A percentile compares a stretch with the other conserved stretches of the same genome.
Evolutionary conservation across 1,140 invertebrate species (phyloP).

Genomic region (Scaptomyza hsui): DNA sequence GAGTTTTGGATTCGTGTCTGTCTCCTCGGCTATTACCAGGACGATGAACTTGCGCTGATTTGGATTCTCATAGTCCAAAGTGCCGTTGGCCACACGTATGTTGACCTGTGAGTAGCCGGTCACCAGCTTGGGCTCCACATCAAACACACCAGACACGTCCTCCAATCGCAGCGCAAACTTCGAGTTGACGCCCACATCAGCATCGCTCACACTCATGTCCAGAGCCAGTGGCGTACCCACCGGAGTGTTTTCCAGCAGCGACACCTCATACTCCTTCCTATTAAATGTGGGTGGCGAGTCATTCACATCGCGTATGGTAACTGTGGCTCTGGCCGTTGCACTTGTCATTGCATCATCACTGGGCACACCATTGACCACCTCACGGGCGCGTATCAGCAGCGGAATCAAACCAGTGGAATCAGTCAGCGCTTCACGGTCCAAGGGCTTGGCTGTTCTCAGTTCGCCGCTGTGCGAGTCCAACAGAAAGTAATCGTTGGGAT

Average conservation of each 20-base stretch:
- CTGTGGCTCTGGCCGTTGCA: constrained; percentile 89
- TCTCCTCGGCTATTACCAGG: constrained; percentile 93
- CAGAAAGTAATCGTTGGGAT: constrained; percentile 94
- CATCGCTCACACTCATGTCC: constrained; percentile 94
- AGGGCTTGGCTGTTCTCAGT: constrained; percentile 91
- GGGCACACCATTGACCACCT: constrained; percentile 89
- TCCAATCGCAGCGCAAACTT: constrained; percentile 90
- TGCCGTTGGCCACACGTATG: constrained; percentile 91
- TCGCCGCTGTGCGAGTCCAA: constrained; percentile 91
- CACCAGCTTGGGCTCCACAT: constrained; percentile 91
- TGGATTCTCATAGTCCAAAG: constrained; percentile 95
- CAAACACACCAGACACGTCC: constrained; percentile 92
- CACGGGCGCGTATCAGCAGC: constrained; percentile 89
- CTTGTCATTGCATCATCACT: constrained; percentile 88
- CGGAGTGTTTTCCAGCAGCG: constrained; percentile 92
- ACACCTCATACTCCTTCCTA: constrained; percentile 91
- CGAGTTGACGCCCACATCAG: constrained; percentile 92
- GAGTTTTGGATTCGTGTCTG: constrained; percentile 89
- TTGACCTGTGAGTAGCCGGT: constrained; percentile 92
- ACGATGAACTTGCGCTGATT: constrained; percentile 96
- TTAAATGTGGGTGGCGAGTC: constrained; percentile 95
- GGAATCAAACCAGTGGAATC: constrained; percentile 91
- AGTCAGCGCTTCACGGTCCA: constrained; percentile 92
- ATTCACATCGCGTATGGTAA: constrained; percentile 96
- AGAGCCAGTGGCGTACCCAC: constrained; percentile 92